Conservation (phyloP, 2,113 vertebrate genomes). For the Pteropus alecto region DNA sequence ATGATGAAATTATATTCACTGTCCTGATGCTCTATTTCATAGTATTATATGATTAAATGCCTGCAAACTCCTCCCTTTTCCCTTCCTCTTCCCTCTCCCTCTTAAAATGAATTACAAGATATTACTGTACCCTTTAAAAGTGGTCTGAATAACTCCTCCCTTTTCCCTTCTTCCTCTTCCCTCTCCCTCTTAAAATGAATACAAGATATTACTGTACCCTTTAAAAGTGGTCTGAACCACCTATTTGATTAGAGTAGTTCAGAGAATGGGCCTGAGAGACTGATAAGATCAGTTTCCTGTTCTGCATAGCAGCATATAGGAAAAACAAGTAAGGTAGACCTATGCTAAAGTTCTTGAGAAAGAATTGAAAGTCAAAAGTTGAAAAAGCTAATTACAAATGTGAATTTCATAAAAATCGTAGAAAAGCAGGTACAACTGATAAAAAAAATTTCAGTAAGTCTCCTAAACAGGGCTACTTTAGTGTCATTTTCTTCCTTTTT, state of each 20-base stretch:
- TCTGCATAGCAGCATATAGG: neutral
- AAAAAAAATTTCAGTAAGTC: neutral
- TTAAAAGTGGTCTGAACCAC: neutral
- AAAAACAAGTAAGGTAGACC: neutral
- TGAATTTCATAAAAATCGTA: neutral
- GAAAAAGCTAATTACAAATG: neutral
- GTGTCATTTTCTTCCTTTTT: neutral
- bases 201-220: neutral
- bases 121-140: neutral
- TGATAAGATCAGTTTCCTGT: neutral
- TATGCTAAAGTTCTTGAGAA: neutral
- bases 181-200: neutral
- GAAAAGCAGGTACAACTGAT: neutral
- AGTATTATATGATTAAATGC: neutral
- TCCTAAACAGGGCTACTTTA: neutral
- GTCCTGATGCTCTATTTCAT: neutral
- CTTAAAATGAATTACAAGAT: neutral
- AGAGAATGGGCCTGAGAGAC: neutral
- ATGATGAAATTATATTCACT: neutral
- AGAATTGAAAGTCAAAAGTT: neutral
- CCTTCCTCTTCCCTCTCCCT: neutral
- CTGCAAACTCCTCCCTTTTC: neutral
- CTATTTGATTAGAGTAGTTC: neutral
- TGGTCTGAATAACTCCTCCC: neutral
- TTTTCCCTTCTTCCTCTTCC: neutral